Base-by-base conservation (phyloP, 1,140 invertebrate genomes). In the Camponotus floridanus region DNA sequence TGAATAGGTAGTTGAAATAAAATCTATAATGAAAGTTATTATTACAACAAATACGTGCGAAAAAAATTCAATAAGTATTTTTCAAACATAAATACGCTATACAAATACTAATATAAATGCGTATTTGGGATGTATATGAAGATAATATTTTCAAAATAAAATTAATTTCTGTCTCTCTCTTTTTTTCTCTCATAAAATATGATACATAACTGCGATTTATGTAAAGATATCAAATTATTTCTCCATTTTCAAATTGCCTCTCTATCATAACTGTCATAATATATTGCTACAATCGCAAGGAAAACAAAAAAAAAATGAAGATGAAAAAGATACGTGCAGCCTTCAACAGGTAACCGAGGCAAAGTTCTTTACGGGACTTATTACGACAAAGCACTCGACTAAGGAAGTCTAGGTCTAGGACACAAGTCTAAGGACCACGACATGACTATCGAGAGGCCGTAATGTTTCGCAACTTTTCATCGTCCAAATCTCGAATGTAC, bases 381-480 rank as follows among this genome's bases (percentile, higher is more conserved):
- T 61, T 48, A 73, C 26, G 39, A 45, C 39, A 48, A 81, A 45
- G 21, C 31, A 59, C 36, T 61, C 26, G 79, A 83, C 39, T 26
- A 59, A 59, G 45, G 61, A 61, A 92, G 92, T 94, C 93, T 93
- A 93, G 94, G 94, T 94, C 93, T 93, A 94, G 93, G 93, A 93
- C 94, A 88, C 90, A 80, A 76, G 59, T 51, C 48, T 76, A 61
- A 64, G 48, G 55, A 81, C 31, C 21, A 45, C 59, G 61, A 76
- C 31, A 31, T 64, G 86, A 67, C n/a, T 76, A 73, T 45, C 57
- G 39, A 78, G 78, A 79, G 57, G 39, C 33, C 31, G 15, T 15
- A 18, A 45, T 6, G 61, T 91, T 91, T 91, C 90, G 76, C 79
- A 91, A 90, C 71, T 57, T 36, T n/a, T 39, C 39, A 67, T 55